Evolutionary conservation across 2,113 vertebrate genomes (phyloP), one percentile per base, ranked within the genome.

Genomic region (Tichodroma muraria): DNA sequence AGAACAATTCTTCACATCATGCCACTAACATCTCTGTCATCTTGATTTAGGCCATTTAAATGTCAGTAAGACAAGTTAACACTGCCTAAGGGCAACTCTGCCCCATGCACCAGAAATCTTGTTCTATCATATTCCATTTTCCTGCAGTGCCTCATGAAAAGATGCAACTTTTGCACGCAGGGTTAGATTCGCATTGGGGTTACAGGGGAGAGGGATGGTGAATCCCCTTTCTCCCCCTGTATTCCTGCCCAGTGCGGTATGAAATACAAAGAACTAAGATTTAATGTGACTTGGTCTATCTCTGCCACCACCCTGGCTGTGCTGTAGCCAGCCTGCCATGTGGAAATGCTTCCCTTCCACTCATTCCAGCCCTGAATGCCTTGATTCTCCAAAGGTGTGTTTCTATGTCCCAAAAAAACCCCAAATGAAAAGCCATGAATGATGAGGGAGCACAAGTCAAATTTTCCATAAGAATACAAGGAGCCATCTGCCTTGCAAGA

Each of bases 21-120:
- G 89, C 57, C 81, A 65, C 84, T 92, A 97, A 92, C 70, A 89
- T 92, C 84, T 89, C 87, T 95, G 94, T 94, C 89, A 95, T 83
- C 81, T 94, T 88, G 78, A 95, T 96, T 94, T 94, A 97, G 89
- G 91, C 61, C 93, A 82, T 88, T 95, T 81, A 91, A 94, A 89
- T 94, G 77, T 95, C 95, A 97, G 57, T 61, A 79, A 91, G 91
- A 87, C 66, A 94, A 93, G 83, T 80, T 92, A 94, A 50, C 37
- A 65, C 30, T 87, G 91, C 93, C 89, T 92, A 35, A 71, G 81
- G 96, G 93, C 54, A 92, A 19, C 66, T 94, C 88, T 77, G 84
- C 91, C 73, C 94, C 88, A 40, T 85, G 66, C 63, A 94, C 37
- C 17, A 89, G 77, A 81, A 89, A 52, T 63, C 45, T 77, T 81